A percentile compares a stretch with the other conserved stretches of the same genome.
Conservation (phyloP, 2,113 vertebrate species). For the Rostratula benghalensis region DNA sequence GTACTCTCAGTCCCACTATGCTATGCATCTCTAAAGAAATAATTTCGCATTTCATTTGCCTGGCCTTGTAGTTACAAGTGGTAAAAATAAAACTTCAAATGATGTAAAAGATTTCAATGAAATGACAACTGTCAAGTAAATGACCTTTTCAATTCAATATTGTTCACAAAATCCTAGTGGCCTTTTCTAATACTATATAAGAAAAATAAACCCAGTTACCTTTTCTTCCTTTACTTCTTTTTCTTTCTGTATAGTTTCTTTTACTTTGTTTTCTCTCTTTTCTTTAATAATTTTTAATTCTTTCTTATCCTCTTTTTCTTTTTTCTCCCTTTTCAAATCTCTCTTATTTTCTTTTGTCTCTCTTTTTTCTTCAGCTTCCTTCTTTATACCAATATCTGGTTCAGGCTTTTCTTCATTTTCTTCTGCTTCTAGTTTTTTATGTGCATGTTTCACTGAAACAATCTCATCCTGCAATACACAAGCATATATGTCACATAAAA, state of each 20-base stretch:
- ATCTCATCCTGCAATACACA: constrained; percentile 81
- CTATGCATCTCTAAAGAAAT: too few relatives aligned
- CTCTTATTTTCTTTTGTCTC: constrained; percentile 82
- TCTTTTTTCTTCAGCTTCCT: constrained; percentile 83
- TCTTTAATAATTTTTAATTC: constrained; percentile 85
- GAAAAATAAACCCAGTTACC: constrained; percentile 58
- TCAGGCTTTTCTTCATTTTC: constrained; percentile 79
- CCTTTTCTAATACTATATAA: constrained; percentile 10
- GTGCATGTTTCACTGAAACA: constrained; percentile 77
- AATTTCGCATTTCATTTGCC: too few relatives aligned
- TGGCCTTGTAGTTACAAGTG: too few relatives aligned
- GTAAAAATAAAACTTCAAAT: background rate
- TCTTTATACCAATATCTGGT: constrained; percentile 78
- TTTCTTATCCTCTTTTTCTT: constrained; percentile 82
- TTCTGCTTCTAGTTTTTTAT: constrained; percentile 83
- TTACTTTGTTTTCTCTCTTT: constrained; percentile 83
- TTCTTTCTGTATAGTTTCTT: constrained; percentile 83
- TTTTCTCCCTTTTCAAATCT: constrained; percentile 83
- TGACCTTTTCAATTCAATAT: too few relatives aligned
- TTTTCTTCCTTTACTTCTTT: constrained; percentile 86
- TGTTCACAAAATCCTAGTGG: background rate
- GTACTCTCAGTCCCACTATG: background rate
- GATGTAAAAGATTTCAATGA: background rate
- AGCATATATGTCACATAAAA: constrained; percentile 61
- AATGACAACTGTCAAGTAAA: background rate